These are phyloP conservation scores for Philopotamus ludificatus DNA, from an alignment of 1,140 invertebrate species.

Conservation along the genomic window DNA sequence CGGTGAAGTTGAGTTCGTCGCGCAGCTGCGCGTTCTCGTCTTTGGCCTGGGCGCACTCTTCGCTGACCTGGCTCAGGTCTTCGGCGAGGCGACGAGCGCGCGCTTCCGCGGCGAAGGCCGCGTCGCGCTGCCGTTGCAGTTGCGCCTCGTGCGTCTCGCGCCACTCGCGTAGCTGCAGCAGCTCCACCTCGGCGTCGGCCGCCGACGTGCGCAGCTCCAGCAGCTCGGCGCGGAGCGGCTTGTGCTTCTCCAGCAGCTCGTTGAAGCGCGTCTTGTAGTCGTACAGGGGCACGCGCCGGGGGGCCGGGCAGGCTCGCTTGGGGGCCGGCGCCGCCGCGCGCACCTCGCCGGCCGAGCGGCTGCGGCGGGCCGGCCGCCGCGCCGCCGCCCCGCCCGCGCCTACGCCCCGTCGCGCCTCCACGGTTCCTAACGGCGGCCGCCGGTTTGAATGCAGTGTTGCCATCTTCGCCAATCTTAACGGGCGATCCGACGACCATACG, in stretches of 20 bases:
- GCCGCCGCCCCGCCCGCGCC: not conserved
- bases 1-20: slow-evolving; percentile 6
- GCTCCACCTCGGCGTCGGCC: slow-evolving; percentile 42
- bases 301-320: too few relatives aligned
- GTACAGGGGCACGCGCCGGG: slow-evolving; percentile 49
- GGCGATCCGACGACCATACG: too few relatives aligned
- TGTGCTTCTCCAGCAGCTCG: slow-evolving; percentile 52
- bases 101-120: too few relatives aligned
- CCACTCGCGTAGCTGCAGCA: slow-evolving; percentile 43
- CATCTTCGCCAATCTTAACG: too few relatives aligned
- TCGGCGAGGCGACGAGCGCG: too few relatives aligned
- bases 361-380: not conserved
- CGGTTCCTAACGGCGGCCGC: too few relatives aligned
- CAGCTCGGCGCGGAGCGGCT: slow-evolving; percentile 44
- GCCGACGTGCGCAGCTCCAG: slow-evolving; percentile 44
- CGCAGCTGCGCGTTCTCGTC: slow-evolving; percentile 21
- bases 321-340: slow-evolving; percentile 9
- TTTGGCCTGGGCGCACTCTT: slow-evolving; percentile 44
- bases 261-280: slow-evolving; percentile 52
- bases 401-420: too few relatives aligned
- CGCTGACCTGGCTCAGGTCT: not conserved
- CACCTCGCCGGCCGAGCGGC: not conserved
- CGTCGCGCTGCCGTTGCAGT: not conserved
- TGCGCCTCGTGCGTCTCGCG: slow-evolving; percentile 31
- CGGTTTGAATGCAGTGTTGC: too few relatives aligned